A percentile compares a stretch with the other conserved stretches of the same genome.
phyloP scores from a whole-genome alignment of 1,140 invertebrate genomes.

The Glossosoma conforme region DNA sequence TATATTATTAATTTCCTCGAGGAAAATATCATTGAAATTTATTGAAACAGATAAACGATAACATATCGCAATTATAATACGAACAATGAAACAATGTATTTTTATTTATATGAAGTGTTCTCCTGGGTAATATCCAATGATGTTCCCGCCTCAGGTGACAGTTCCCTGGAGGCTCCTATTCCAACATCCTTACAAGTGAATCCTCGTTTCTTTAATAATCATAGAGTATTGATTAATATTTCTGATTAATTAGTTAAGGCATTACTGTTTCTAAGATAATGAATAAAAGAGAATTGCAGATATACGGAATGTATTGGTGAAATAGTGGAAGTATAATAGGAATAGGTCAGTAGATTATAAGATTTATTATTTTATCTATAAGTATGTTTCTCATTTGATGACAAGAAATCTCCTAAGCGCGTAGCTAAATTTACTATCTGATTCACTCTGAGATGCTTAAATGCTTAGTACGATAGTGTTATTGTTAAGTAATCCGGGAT shows the following conservation, averaged over 20 bases:
- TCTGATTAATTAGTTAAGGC: constrained; percentile 4
- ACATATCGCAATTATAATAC: constrained; percentile 33
- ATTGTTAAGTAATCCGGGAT: no score
- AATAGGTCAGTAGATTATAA: constrained; percentile 15
- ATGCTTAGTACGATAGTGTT: no score
- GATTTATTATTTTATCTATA: constrained; percentile 17
- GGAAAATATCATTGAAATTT: constrained; percentile 16
- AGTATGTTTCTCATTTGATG: constrained; percentile 3
- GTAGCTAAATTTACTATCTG: no score
- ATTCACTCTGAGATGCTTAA: no score
- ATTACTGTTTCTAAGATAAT: constrained; percentile 15
- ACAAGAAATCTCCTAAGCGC: no score
- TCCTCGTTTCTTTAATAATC: no score
- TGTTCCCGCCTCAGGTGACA: no score
- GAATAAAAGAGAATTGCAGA: constrained; percentile 9
- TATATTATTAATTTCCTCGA: constrained; percentile 22
- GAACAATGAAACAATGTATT: constrained; percentile 20
- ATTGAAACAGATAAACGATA: constrained; percentile 27
- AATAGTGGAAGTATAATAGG: constrained; percentile 18
- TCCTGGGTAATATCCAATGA: no score
- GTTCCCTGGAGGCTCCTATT: no score
- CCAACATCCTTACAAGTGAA: no score
- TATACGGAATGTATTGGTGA: constrained; percentile 12
- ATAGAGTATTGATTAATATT: no score
- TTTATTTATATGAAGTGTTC: no score